A percentile compares a stretch with the other conserved stretches of the same genome.
Evolutionary conservation across 2,888 invertebrate genomes (phyloP).

Genomic region (Leptarthrus brevirostris): DNA sequence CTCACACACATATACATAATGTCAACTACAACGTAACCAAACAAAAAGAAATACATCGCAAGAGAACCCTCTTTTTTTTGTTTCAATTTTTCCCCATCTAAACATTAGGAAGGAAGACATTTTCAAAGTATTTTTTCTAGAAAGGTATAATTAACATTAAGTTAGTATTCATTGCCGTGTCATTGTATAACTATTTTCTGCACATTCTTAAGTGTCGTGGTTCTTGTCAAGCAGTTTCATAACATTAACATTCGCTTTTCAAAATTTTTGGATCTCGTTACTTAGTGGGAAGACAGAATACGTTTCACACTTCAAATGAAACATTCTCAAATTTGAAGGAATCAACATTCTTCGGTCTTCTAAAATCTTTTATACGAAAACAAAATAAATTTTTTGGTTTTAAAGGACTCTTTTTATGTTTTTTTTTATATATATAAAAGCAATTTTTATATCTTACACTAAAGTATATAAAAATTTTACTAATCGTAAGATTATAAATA

Average conservation of each 20-base stretch:
- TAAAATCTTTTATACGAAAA: conserved; percentile 43
- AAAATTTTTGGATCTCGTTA: conserved; percentile 14
- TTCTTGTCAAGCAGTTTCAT: conserved; percentile 33
- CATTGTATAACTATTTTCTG: conserved; percentile 14
- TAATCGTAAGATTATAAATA: conserved; percentile 50
- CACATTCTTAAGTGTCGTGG: conserved; percentile 37
- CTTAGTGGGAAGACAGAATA: not conserved
- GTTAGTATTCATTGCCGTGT: not conserved
- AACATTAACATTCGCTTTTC: conserved; percentile 22
- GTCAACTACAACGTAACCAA: conserved; percentile 38
- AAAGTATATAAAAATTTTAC: conserved; percentile 46
- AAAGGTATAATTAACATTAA: conserved; percentile 18
- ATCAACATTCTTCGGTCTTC: not conserved
- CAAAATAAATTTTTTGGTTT: conserved; percentile 18
- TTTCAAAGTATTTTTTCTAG: conserved; percentile 14
- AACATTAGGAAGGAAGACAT: conserved; percentile 40
- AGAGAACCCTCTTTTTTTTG: conserved; percentile 21
- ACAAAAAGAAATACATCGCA: conserved; percentile 49
- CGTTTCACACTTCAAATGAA: not conserved
- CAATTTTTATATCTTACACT: conserved; percentile 41
- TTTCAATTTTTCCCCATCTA: conserved; percentile 42
- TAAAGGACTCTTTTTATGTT: conserved; percentile 11
- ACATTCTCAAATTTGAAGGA: conserved; percentile 1
- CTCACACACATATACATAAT: conserved; percentile 27
- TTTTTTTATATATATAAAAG: conserved; percentile 25